Percentiles rank a stretch among this genome's conserved stretches.
phyloP scores from a whole-genome alignment of 2,888 invertebrate species.

The Cheilosia pagana region DNA sequence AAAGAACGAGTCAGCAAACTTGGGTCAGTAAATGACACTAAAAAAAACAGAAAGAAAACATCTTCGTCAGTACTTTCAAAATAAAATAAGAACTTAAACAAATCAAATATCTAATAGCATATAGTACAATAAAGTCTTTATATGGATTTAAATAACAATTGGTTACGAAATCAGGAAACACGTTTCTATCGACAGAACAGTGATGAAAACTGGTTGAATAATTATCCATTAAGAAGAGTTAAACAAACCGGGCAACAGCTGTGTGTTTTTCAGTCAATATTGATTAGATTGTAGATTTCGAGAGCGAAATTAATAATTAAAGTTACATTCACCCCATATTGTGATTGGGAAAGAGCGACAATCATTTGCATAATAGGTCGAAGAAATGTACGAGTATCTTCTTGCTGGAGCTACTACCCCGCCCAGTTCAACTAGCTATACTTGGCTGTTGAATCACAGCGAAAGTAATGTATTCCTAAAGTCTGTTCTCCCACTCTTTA shows the following conservation, averaged over 20 bases:
- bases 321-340: constrained; percentile 6
- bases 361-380: constrained; percentile 8
- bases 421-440: constrained; percentile 5
- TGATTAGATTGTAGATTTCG: neutral
- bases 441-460: neutral
- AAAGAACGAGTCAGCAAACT: no score
- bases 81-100: no score
- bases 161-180: no score
- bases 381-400: neutral
- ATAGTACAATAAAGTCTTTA: no score
- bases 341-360: neutral
- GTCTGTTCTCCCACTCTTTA: neutral
- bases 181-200: no score
- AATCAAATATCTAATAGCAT: no score
- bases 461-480: constrained; percentile 11
- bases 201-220: no score
- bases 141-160: no score
- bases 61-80: no score
- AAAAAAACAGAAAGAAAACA: no score
- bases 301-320: neutral
- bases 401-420: neutral
- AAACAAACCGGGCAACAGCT: neutral
- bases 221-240: neutral
- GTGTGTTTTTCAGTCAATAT: no score
- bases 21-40: no score